phyloP scores from a whole-genome alignment of 37 sponge, comb jelly and placozoan species.

The Petrosia ficiformis region DNA sequence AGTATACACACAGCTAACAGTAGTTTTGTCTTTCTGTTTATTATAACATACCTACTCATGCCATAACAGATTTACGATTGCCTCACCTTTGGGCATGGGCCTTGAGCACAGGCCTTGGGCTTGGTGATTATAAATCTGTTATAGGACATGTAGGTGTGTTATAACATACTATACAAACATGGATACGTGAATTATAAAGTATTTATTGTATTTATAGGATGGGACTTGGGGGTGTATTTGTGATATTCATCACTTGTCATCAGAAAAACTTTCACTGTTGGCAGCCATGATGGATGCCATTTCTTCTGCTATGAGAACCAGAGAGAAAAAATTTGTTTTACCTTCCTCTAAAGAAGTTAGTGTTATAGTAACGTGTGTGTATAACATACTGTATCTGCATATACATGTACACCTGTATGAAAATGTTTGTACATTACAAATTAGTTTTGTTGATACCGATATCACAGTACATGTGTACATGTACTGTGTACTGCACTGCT shows the following conservation, averaged over 20 bases:
- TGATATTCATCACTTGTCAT: constrained; percentile 37
- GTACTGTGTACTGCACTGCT: too few species aligned
- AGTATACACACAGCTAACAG: too few species aligned
- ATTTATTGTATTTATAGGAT: constrained; percentile 21
- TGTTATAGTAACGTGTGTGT: background rate
- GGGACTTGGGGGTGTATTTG: constrained; percentile 78
- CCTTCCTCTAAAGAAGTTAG: constrained; percentile 61
- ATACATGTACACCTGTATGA: constrained; percentile 3
- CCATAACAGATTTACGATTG: too few species aligned
- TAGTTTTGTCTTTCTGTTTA: too few species aligned
- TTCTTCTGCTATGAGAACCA: constrained; percentile 37
- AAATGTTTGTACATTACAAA: background rate
- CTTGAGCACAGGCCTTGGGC: too few species aligned
- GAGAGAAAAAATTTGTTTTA: constrained; percentile 10
- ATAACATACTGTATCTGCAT: too few species aligned
- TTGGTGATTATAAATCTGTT: too few species aligned
- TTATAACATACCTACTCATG: too few species aligned
- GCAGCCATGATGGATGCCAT: constrained; percentile 61
- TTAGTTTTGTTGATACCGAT: background rate
- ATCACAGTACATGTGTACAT: too few species aligned
- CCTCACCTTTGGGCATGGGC: too few species aligned
- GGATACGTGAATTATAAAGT: background rate
- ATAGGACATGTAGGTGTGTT: too few species aligned
- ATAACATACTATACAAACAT: background rate
- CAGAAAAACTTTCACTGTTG: constrained; percentile 44